These are phyloP conservation scores for Mactra quadrangularis DNA, from an alignment of 1,140 invertebrate species.

Conservation along the genomic window DNA sequence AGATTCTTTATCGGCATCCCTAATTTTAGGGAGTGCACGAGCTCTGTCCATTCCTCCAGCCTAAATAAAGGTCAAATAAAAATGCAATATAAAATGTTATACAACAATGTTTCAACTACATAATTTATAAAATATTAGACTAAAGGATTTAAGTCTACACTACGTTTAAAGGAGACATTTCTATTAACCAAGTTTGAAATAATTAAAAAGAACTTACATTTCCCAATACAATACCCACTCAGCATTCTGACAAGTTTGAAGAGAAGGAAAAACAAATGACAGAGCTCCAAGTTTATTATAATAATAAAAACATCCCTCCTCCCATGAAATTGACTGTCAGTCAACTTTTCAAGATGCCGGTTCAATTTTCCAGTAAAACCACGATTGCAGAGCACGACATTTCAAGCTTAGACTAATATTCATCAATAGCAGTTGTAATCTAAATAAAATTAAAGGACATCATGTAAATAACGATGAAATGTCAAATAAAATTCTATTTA, in stretches of 20 bases:
- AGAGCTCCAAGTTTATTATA: no score
- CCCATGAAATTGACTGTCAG: not conserved
- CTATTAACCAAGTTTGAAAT: no score
- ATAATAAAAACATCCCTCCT: no score
- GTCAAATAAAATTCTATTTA: conserved; percentile 35
- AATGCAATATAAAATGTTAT: no score
- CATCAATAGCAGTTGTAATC: not conserved
- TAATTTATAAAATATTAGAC: no score
- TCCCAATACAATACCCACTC: no score
- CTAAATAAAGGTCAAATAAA: conserved; percentile 51
- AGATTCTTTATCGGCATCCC: conserved; percentile 93
- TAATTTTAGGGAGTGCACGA: conserved; percentile 70
- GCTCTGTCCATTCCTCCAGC: conserved; percentile 73
- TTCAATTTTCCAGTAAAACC: not conserved
- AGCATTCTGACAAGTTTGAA: no score
- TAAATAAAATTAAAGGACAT: not conserved
- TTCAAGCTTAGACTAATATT: not conserved
- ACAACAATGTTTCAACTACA: no score
- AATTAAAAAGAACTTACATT: no score
- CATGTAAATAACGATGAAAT: not conserved
- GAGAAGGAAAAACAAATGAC: no score
- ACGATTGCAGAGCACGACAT: not conserved
- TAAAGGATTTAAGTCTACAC: no score
- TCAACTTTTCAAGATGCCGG: not conserved
- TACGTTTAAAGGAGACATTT: no score